These are phyloP conservation scores for Acanthaster planci DNA, from an alignment of 35 echinoderm and acorn worm species.

Conservation along the genomic window DNA sequence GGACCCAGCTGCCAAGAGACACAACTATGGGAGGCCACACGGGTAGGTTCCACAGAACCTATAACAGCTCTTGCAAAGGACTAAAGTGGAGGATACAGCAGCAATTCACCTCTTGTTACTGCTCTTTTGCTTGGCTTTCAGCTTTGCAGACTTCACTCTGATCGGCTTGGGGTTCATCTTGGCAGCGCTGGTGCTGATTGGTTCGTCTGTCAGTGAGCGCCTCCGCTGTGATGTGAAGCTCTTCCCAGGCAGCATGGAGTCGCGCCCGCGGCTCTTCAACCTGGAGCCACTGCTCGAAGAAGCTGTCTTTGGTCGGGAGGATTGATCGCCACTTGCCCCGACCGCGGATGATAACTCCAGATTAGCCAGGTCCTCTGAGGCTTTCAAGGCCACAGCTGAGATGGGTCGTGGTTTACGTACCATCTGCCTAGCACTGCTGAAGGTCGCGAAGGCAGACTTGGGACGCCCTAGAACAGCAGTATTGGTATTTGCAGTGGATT, in stretches of 20 bases:
- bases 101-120: neutral
- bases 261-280: slow-evolving; percentile 35
- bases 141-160: slow-evolving; percentile 53
- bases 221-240: slow-evolving; percentile 77
- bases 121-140: slow-evolving; percentile 17
- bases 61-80: too few relatives aligned
- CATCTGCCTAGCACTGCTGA: slow-evolving; percentile 70
- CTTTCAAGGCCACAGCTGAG: slow-evolving; percentile 35
- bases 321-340: slow-evolving; percentile 16
- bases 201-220: slow-evolving; percentile 77
- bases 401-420: slow-evolving; percentile 54
- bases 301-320: slow-evolving; percentile 46
- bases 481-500: slow-evolving; percentile 72
- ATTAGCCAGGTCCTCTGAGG: slow-evolving; percentile 51
- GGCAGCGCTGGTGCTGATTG: slow-evolving; percentile 65
- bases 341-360: slow-evolving; percentile 54
- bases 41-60: too few relatives aligned
- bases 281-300: neutral
- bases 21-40: too few relatives aligned
- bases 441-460: slow-evolving; percentile 87
- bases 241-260: slow-evolving; percentile 82
- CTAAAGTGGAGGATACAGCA: too few relatives aligned
- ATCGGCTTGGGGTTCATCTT: slow-evolving; percentile 49
- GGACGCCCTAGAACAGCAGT: slow-evolving; percentile 84
- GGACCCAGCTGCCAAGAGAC: too few relatives aligned